Percentiles rank a stretch among this genome's conserved stretches.
These are phyloP conservation scores for Syncerus caffer DNA, from an alignment of 2,797 vertebrate species.

Conservation along the genomic window DNA sequence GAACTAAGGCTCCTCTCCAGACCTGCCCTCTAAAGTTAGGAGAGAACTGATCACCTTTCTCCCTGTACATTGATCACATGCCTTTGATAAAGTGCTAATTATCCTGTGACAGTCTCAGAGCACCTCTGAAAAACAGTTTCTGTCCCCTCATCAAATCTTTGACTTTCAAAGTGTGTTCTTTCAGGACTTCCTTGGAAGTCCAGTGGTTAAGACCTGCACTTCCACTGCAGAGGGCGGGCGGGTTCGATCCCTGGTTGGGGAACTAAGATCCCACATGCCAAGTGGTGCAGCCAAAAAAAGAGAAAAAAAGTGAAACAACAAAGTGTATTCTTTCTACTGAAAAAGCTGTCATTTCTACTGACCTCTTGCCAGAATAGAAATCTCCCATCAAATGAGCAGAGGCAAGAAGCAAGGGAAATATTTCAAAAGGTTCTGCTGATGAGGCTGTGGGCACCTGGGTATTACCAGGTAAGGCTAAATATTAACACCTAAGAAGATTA, in stretches of 20 bases:
- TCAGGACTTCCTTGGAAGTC: not conserved
- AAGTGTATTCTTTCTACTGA: not conserved
- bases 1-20: not conserved
- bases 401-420: not conserved
- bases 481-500: conserved; percentile 66
- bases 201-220: not conserved
- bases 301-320: not conserved
- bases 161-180: not conserved
- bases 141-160: not conserved
- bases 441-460: not conserved
- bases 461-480: conserved; percentile 38
- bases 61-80: not conserved
- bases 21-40: not conserved
- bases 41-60: not conserved
- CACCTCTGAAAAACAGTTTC: not conserved
- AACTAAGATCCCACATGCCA: not conserved
- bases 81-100: not conserved
- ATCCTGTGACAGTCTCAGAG: not conserved
- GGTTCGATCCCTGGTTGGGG: not conserved
- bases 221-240: rapidly evolving
- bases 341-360: not conserved
- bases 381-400: not conserved
- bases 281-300: not conserved
- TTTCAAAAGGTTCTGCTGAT: not conserved
- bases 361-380: not conserved